These are phyloP conservation scores for Unio delphinus DNA, from an alignment of 2,888 invertebrate genomes.

Conservation along the genomic window DNA sequence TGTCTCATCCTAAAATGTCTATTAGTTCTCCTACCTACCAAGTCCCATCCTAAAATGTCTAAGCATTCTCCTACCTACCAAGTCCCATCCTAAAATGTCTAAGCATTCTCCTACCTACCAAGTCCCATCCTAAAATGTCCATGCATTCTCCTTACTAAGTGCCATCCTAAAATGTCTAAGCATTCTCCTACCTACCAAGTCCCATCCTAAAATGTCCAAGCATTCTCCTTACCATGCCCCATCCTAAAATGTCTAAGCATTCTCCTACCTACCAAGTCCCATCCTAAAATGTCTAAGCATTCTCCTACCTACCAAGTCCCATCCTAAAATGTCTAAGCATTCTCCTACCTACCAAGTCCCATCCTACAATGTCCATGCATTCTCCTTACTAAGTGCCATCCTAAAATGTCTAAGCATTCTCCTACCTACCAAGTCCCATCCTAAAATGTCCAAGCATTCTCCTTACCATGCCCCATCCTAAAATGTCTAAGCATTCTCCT, in stretches of 20 bases:
- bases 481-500: not conserved
- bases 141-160: conserved; percentile 34
- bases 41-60: conserved; percentile 8
- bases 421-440: conserved; percentile 40
- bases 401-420: not conserved
- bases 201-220: not conserved
- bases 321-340: not conserved
- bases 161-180: not conserved
- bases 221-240: conserved; percentile 33
- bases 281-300: not conserved
- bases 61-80: conserved; percentile 32
- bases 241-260: not conserved
- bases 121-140: conserved; percentile 8
- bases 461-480: conserved; percentile 33
- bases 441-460: not conserved
- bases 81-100: conserved; percentile 4
- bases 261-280: conserved; percentile 38
- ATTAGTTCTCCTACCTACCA: conserved; percentile 33
- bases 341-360: conserved; percentile 39
- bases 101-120: conserved; percentile 33
- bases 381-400: conserved; percentile 35
- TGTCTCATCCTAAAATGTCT: conserved; percentile 6
- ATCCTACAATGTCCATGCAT: not conserved
- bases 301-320: conserved; percentile 37
- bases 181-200: conserved; percentile 38